phyloP scores from a whole-genome alignment of 2,888 invertebrate genomes.

The Melanostoma mellinum region DNA sequence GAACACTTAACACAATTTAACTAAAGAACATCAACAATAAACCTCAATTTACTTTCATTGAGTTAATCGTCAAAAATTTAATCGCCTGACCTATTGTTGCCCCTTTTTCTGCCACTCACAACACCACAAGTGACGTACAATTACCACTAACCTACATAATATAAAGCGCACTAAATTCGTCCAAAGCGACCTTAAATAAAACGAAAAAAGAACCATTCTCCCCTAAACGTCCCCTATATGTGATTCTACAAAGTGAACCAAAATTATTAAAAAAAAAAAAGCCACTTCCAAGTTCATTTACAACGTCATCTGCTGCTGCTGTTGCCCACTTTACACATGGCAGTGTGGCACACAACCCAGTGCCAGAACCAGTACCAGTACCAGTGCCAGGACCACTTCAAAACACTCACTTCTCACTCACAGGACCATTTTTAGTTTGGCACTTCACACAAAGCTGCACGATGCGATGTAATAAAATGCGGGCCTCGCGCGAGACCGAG shows the following conservation, averaged over 20 bases:
- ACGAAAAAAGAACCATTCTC: constrained; percentile 8
- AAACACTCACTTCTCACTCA: constrained; percentile 41
- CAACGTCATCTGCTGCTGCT: constrained; percentile 40
- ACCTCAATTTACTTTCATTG: constrained; percentile 15
- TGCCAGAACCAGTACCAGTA: constrained; percentile 3
- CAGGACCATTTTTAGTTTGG: constrained; percentile 39
- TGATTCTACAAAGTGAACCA: constrained; percentile 5
- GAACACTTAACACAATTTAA: constrained; percentile 21
- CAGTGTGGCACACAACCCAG: constrained; percentile 54
- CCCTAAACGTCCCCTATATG: constrained; percentile 48
- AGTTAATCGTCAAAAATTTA: constrained; percentile 27
- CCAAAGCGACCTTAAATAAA: constrained; percentile 27
- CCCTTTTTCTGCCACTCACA: constrained; percentile 57
- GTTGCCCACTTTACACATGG: constrained; percentile 60
- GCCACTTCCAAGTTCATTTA: constrained; percentile 49
- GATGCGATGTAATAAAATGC: constrained; percentile 22
- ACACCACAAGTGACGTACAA: constrained; percentile 45
- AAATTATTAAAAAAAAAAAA: constrained; percentile 22
- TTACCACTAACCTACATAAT: constrained; percentile 45
- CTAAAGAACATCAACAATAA: neutral
- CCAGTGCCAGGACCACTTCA: constrained; percentile 19
- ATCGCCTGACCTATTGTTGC: constrained; percentile 42
- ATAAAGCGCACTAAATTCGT: constrained; percentile 17
- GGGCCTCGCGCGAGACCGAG: constrained; percentile 2
- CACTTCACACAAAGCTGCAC: constrained; percentile 48